Evolutionary conservation across 2,797 vertebrate species (phyloP).

Genomic region (Parauchenoglanis punctatus): DNA sequence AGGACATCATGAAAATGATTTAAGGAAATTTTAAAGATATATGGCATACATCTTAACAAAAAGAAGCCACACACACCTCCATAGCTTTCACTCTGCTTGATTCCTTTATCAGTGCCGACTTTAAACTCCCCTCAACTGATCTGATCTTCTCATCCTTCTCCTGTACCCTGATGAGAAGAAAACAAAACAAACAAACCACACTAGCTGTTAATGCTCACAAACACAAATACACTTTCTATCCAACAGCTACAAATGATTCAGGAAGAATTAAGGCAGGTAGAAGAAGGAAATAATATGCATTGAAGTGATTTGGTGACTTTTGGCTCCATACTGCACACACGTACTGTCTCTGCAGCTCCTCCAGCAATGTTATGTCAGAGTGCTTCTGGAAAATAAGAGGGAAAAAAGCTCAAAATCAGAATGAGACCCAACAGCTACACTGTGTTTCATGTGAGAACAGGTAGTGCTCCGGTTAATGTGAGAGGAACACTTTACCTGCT

Average conservation of each 20-base stretch:
- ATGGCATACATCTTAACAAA: neutral
- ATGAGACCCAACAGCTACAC: conserved; percentile 36
- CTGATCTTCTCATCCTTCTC: conserved; percentile 87
- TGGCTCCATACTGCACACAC: conserved; percentile 49
- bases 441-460: conserved; percentile 10
- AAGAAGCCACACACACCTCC: conserved; percentile 74
- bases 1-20: neutral
- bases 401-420: conserved; percentile 21
- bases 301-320: neutral
- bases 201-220: neutral
- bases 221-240: neutral
- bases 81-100: conserved; percentile 78
- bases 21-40: neutral
- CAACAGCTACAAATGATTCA: neutral
- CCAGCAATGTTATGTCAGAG: conserved; percentile 77
- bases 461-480: neutral
- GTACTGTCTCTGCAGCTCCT: conserved; percentile 90
- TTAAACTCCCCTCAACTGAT: conserved; percentile 83
- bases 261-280: neutral
- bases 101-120: conserved; percentile 79
- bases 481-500: conserved; percentile 73
- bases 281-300: neutral
- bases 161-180: conserved; percentile 75
- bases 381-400: conserved; percentile 74
- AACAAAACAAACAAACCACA: neutral